phyloP scores from a whole-genome alignment of 2,797 vertebrate genomes.

The Capromys pilorides region DNA sequence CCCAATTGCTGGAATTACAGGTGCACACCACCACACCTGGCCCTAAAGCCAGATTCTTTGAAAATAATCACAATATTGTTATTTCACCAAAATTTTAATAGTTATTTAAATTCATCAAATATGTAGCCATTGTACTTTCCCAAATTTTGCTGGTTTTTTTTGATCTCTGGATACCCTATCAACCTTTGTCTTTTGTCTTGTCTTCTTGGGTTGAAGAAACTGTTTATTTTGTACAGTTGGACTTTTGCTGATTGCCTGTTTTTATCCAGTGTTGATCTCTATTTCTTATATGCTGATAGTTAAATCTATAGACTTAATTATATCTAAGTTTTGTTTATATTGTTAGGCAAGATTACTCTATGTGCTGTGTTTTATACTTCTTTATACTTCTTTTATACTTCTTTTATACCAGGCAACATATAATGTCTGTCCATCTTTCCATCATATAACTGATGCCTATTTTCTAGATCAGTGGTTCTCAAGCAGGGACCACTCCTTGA shows the following conservation, averaged over 20 bases:
- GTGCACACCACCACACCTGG: too few species aligned
- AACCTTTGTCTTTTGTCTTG: not conserved
- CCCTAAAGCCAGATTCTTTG: not conserved
- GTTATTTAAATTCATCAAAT: not conserved
- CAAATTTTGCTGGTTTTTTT: not conserved
- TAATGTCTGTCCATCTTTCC: not conserved
- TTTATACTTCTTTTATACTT: constrained; percentile 11
- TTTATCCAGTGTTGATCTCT: not conserved
- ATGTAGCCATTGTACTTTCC: not conserved
- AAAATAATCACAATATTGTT: not conserved
- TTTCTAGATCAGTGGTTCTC: constrained; percentile 22
- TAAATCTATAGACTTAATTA: not conserved
- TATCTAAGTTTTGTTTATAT: not conserved
- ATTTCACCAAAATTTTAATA: constrained; percentile 5
- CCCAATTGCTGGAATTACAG: too few species aligned
- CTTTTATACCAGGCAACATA: not conserved
- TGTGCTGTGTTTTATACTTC: not conserved
- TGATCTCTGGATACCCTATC: not conserved
- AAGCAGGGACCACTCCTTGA: not conserved
- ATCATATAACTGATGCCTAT: not conserved
- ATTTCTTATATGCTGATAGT: not conserved
- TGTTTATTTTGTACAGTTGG: not conserved
- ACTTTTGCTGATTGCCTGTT: constrained; percentile 2
- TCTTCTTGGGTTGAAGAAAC: not conserved
- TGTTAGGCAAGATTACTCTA: not conserved